Evolutionary conservation across 2,888 invertebrate species (phyloP).

Genomic region (Dryomyza anilis): DNA sequence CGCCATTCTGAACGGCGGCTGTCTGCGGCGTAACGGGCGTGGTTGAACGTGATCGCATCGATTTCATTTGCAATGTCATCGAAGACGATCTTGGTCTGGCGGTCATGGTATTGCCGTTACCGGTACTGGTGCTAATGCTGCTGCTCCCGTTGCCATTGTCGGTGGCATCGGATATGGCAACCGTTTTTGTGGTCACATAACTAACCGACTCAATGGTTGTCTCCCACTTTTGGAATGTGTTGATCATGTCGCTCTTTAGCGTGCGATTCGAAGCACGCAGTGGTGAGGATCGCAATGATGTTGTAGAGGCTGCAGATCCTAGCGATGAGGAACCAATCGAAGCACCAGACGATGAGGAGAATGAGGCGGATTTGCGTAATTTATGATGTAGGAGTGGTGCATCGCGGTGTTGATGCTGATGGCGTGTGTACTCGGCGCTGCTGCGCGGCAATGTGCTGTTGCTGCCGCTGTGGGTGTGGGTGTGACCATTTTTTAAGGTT

Average conservation of each 20-base stretch:
- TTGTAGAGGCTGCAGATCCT: constrained; percentile 49
- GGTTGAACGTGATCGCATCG: constrained; percentile 13
- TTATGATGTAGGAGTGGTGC: constrained; percentile 25
- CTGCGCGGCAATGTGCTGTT: constrained; percentile 7
- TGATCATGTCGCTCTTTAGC: constrained; percentile 55
- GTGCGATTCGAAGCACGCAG: constrained; percentile 42
- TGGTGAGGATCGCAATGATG: constrained; percentile 49
- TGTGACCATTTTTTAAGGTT: constrained; percentile 25
- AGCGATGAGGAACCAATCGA: constrained; percentile 42
- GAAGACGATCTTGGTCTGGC: constrained; percentile 30
- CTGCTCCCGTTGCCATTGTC: constrained; percentile 6
- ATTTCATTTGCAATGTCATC: constrained; percentile 11
- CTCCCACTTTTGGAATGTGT: constrained; percentile 61
- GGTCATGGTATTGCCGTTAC: no score
- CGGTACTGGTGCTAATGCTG: no score
- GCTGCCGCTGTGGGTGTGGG: background rate
- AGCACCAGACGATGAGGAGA: constrained; percentile 46
- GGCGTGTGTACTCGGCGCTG: background rate
- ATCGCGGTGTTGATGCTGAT: background rate
- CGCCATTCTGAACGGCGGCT: no score
- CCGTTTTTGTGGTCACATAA: constrained; percentile 57
- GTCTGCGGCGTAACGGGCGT: constrained; percentile 14
- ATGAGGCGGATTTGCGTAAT: constrained; percentile 51
- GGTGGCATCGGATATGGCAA: constrained; percentile 46
- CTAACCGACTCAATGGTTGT: constrained; percentile 60